Evolutionary conservation across 2,797 vertebrate species (phyloP), one percentile per base, ranked within the genome.

Genomic region (Coranthus polyacanthus): DNA sequence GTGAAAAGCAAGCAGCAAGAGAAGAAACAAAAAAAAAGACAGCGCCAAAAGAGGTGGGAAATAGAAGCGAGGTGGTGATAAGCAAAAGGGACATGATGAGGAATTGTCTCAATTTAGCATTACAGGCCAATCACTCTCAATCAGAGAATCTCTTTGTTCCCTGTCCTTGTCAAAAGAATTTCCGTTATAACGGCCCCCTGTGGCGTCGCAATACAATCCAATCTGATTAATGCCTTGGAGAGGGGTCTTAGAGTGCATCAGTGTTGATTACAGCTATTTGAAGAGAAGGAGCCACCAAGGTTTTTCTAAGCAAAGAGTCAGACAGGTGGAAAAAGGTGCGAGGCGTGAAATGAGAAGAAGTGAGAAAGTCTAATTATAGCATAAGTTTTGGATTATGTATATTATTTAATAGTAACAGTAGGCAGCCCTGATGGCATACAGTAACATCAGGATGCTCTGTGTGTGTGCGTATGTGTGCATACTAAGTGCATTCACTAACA

Each of bases 241-340:
- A 85, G 63, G 82, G 82, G 70, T 77, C 78, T 82, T 17, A 21
- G 39, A 71, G 70, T 79, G 78, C 62, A 81, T 81, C 83, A 78
- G 84, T 73, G 86, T 81, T 90, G 90, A 92, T 91, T 90, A 90
- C 82, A 84, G 84, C 73, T 88, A 77, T 86, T 83, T 82, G 72
- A 79, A 50, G 60, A 68, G 68, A 79, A 68, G 68, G 55, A 75
- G 82, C 53, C 78, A 78, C 20, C 2, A 26, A 83, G 74, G 81
- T 69, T 16, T 67, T 62, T 65, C 47, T 9, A 34, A 51, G 32
- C 55, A 69, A 64, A 63, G 68, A 72, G 75, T 2, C 9, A 70
- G 26, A 70, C 32, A 73, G 62, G 75, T 80, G 71, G 76, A 22
- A 46, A 72, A 42, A 85, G 77, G 78, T 79, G 51, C 44, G 77